phyloP scores from a whole-genome alignment of 2,888 invertebrate species.

The Ormyrus nitidulus region DNA sequence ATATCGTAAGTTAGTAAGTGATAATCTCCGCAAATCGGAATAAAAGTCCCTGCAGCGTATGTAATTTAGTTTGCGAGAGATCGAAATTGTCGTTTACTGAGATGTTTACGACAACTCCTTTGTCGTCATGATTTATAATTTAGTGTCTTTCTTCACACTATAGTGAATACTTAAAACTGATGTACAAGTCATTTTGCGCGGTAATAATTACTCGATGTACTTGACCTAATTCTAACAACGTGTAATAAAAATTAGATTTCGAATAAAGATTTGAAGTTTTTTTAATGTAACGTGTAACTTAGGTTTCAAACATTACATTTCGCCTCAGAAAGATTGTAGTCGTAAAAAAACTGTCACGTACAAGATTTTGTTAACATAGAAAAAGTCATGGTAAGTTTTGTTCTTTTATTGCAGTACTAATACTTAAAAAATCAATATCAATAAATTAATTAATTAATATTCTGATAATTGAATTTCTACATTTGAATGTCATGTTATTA shows the following conservation, averaged over 20 bases:
- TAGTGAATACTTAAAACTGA: neutral
- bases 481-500: no score
- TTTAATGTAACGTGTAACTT: neutral
- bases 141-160: neutral
- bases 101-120: conserved; percentile 1
- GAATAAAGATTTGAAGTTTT: no score
- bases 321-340: no score
- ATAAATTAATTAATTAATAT: no score
- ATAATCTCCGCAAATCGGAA: neutral
- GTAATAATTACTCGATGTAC: neutral
- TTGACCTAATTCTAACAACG: neutral
- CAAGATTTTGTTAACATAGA: no score
- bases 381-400: no score
- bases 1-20: neutral
- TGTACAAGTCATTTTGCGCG: neutral
- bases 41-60: neutral
- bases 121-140: conserved; percentile 4
- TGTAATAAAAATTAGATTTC: no score
- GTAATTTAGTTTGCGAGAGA: neutral
- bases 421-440: no score
- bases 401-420: no score
- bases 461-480: no score
- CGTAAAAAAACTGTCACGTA: no score
- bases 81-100: neutral
- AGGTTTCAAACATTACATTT: no score